These are phyloP conservation scores for Drosophila colorata DNA, from an alignment of 2,888 invertebrate species.

Conservation along the genomic window DNA sequence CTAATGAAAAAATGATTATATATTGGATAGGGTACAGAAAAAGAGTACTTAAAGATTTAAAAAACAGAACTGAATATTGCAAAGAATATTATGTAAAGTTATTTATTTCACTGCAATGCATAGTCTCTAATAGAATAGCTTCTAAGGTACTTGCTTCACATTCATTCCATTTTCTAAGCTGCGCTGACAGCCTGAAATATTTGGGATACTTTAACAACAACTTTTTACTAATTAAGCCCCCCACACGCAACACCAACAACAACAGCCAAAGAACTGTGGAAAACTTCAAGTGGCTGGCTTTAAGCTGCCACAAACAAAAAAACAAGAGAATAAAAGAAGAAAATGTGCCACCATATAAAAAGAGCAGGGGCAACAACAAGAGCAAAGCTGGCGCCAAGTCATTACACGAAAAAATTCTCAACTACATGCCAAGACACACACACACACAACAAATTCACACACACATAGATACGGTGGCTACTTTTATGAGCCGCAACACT, in stretches of 20 bases:
- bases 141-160: conserved; percentile 7
- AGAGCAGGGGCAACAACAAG: conserved; percentile 28
- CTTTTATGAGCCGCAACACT: conserved; percentile 63
- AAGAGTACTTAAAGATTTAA: too few species aligned
- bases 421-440: conserved; percentile 57
- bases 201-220: conserved; percentile 53
- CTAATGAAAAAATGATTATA: too few species aligned
- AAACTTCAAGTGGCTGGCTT: conserved; percentile 53
- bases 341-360: conserved; percentile 46
- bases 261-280: conserved; percentile 36
- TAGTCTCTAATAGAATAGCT: too few species aligned
- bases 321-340: conserved; percentile 13
- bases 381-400: conserved; percentile 71
- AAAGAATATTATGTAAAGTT: too few species aligned
- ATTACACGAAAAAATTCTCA: conserved; percentile 68
- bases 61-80: too few species aligned
- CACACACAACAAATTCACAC: conserved; percentile 19
- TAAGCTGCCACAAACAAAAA: conserved; percentile 33
- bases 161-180: conserved; percentile 34
- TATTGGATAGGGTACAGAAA: too few species aligned
- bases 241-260: conserved; percentile 48
- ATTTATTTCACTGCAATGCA: too few species aligned
- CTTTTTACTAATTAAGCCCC: conserved; percentile 68
- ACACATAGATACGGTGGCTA: conserved; percentile 48
- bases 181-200: conserved; percentile 60